Evolutionary conservation across 2,888 invertebrate species (phyloP), one percentile per base, ranked within the genome.

Genomic region (Tenthredo mesomela): DNA sequence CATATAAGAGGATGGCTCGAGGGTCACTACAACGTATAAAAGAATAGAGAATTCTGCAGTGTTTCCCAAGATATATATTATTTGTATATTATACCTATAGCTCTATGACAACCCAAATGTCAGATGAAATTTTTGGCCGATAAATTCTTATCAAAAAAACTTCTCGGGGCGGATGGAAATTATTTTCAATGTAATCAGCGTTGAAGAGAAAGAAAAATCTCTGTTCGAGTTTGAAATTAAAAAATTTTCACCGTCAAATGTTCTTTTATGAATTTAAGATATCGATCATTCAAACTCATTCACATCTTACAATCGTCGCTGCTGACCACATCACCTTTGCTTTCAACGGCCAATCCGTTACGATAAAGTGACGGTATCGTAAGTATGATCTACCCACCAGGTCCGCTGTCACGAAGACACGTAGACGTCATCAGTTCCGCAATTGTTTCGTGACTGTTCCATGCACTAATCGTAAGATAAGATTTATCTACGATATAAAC

Each of bases 271-370:
- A 33, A 33, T n/a, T 78, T 21, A 7, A 2, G 10, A 54, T 7
- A 58, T 54, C 21, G 29, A 40, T 80, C 61, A 80, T n/a, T 80
- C 61, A 40, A 37, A 43, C 61, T 80, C 33, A 33, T 80, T 80
- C 80, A 65, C 25, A n/a, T 61, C 58, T 80, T 37, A 29, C 21
- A 61, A 61, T 80, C 25, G 80, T 80, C 40, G 6, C n/a, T 7
- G 37, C 37, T 25, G 65, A 80, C 80, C 58, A 18, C 40, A 61
- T 80, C 80, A 25, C 61, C 61, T 65, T 61, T 37, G 80, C 80
- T 58, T 80, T 80, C 80, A 80, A 61, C 80, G 80, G 65, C 18
- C 43, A 61, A 80, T 80, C 61, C 58, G 80, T 80, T 80, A 80
- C 61, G 40, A 80, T 80, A 61, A 61, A 15, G 80, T 80, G 80